Evolutionary conservation across 37 sponge, comb jelly and placozoan species (phyloP), one percentile per base, ranked within the genome.

Genomic region (Agelas oroides): DNA sequence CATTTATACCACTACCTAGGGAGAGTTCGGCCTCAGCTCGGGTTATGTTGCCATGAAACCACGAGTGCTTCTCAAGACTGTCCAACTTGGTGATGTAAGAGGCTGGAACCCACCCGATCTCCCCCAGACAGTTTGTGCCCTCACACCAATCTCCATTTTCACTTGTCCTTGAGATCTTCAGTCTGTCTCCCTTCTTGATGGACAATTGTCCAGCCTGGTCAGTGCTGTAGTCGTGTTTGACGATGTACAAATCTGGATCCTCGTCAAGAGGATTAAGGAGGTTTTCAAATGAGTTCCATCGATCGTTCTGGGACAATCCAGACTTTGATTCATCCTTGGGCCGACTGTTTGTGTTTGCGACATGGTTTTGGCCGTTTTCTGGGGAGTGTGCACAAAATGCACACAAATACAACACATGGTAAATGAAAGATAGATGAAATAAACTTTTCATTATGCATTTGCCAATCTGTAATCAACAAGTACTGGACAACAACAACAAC

Each of bases 31-130:
- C 98, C 46, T 93, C 94, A 5, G 94, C 89, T 15, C 98, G 85
- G 23, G 98, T 91, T 36, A 98, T 92, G 65, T 88, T 87, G 1
- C 96, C 94, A 67, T 96, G 96, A 67, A 92, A 98, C 98, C 98
- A 98, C 1, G 98, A 86, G 71, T 95, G 92, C 82, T 94, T 98
- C 73, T 96, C 95, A 57, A 98, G 71, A 52, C 95, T 96, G 91
- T 94, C 92, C 20, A 96, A 41, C 53, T 92, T 89, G 60, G 90
- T 90, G 31, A 98, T 84, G 86, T 98, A 96, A 36, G 96, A 94
- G 38, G 92, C 78, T 23, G 99, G 99, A 11, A 98, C 79, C 96
- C 96, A 98, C 23, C 99, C 99, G 53, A 75, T 74, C n/a, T 84
- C 91, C 59, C 92, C 94, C 25, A 32, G 33, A 13, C 65, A 58